Evolutionary conservation across 1,140 invertebrate genomes (phyloP).

Genomic region (Stegodyphus mimosarum): DNA sequence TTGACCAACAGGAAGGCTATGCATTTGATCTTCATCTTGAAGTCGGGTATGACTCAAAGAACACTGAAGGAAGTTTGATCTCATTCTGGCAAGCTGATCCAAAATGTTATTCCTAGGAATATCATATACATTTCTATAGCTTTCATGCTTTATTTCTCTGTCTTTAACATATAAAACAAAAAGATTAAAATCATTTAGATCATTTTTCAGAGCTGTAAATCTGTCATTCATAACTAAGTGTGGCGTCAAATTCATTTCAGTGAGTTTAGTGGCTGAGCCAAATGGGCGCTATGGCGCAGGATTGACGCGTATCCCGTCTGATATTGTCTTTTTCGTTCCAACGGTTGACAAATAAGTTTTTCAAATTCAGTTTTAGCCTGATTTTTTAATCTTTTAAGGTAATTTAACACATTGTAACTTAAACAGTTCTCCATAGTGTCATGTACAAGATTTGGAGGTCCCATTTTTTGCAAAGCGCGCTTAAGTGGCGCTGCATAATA

Average conservation of each 20-base stretch:
- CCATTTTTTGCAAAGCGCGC: slow-evolving; percentile 91
- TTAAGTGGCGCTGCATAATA: slow-evolving; percentile 95
- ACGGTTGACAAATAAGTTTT: slow-evolving; percentile 76
- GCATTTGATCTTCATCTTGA: slow-evolving; percentile 90
- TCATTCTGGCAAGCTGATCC: slow-evolving; percentile 93
- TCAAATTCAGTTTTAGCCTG: slow-evolving; percentile 92
- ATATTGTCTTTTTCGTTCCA: slow-evolving; percentile 73
- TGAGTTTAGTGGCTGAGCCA: slow-evolving; percentile 56
- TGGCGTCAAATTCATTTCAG: slow-evolving; percentile 75
- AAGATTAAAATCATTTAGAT: slow-evolving; percentile 87
- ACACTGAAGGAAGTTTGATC: slow-evolving; percentile 91
- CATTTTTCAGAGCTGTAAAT: slow-evolving; percentile 82
- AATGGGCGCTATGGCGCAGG: slow-evolving; percentile 49
- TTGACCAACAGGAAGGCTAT: slow-evolving; percentile 94
- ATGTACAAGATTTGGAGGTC: slow-evolving; percentile 82
- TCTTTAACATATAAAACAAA: slow-evolving; percentile 78
- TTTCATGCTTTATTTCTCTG: slow-evolving; percentile 76
- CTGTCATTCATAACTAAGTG: slow-evolving; percentile 83
- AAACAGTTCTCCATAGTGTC: slow-evolving; percentile 93
- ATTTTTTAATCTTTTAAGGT: slow-evolving; percentile 95
- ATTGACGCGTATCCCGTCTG: slow-evolving; percentile 80
- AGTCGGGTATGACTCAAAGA: slow-evolving; percentile 79
- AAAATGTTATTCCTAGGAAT: slow-evolving; percentile 88
- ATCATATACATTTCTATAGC: slow-evolving; percentile 95
- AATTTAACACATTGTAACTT: slow-evolving; percentile 92